These are phyloP conservation scores for Drosophila setosimentum DNA, from an alignment of 2,888 invertebrate genomes.

Conservation along the genomic window DNA sequence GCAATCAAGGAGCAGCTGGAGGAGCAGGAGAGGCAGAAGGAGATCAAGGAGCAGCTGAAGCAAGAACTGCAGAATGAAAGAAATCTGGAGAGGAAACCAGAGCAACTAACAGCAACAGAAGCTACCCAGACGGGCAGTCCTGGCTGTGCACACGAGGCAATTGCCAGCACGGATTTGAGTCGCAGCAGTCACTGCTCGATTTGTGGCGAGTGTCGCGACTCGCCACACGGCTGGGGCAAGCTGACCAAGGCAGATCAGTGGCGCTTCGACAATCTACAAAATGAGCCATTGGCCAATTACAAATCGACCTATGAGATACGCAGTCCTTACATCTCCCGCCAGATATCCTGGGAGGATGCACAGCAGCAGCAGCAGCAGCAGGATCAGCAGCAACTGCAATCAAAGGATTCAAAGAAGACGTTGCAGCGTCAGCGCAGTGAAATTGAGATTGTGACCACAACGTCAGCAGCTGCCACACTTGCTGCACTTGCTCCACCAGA, in stretches of 20 bases:
- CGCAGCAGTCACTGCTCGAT: conserved; percentile 53
- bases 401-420: conserved; percentile 30
- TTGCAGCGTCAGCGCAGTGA: conserved; percentile 63
- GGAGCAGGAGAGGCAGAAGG: background rate
- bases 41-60: background rate
- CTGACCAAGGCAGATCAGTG: conserved; percentile 73
- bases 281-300: conserved; percentile 76
- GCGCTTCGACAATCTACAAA: conserved; percentile 68
- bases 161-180: conserved; percentile 1
- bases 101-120: background rate
- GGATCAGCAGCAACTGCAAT: background rate
- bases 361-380: conserved; percentile 38
- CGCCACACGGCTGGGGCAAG: conserved; percentile 70
- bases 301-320: conserved; percentile 80
- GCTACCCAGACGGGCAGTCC: background rate
- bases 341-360: conserved; percentile 80
- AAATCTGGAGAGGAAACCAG: background rate
- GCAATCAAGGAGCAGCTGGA: background rate
- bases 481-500: background rate
- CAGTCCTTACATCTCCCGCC: conserved; percentile 79
- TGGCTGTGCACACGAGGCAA: conserved; percentile 19
- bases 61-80: background rate
- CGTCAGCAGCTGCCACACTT: conserved; percentile 8
- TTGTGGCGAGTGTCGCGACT: conserved; percentile 62
- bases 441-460: conserved; percentile 63